phyloP scores from a whole-genome alignment of 2,888 invertebrate species.

The Andrena hattorfiana region DNA sequence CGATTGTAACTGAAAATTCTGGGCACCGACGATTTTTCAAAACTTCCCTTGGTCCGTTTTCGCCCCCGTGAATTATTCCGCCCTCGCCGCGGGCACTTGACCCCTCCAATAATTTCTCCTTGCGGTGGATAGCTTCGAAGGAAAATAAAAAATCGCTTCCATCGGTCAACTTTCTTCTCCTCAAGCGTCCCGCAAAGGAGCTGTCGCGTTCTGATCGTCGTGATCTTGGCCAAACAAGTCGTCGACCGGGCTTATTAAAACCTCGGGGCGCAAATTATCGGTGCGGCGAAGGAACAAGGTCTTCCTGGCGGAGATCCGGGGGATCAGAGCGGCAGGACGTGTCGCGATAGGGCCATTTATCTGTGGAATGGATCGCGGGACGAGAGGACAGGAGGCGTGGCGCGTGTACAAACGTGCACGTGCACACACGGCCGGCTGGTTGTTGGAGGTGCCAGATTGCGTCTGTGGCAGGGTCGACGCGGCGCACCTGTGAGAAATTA shows the following conservation, averaged over 20 bases:
- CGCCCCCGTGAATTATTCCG: conserved; percentile 40
- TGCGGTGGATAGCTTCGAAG: neutral
- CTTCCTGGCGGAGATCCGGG: neutral
- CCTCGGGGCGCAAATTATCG: conserved; percentile 9
- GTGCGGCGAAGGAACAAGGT: neutral
- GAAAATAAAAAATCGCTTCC: neutral
- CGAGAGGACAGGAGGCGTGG: conserved; percentile 49
- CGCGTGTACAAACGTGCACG: conserved; percentile 24
- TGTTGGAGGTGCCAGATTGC: conserved; percentile 72
- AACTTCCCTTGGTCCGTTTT: neutral
- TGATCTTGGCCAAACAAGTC: conserved; percentile 17
- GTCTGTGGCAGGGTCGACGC: conserved; percentile 58
- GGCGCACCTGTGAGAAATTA: conserved; percentile 76
- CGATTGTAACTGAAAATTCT: conserved; percentile 45
- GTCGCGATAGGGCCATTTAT: conserved; percentile 51
- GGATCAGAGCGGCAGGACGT: conserved; percentile 2
- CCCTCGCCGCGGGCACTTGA: neutral
- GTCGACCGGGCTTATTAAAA: conserved; percentile 32
- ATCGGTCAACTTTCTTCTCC: neutral
- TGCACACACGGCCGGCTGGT: conserved; percentile 27
- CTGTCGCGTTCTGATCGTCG: too few species aligned
- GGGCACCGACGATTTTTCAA: conserved; percentile 54
- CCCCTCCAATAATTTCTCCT: neutral
- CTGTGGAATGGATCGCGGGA: conserved; percentile 46
- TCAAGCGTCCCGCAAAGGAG: neutral